phyloP scores from a whole-genome alignment of 1,140 invertebrate species.

The Neodiprion virginianus region DNA sequence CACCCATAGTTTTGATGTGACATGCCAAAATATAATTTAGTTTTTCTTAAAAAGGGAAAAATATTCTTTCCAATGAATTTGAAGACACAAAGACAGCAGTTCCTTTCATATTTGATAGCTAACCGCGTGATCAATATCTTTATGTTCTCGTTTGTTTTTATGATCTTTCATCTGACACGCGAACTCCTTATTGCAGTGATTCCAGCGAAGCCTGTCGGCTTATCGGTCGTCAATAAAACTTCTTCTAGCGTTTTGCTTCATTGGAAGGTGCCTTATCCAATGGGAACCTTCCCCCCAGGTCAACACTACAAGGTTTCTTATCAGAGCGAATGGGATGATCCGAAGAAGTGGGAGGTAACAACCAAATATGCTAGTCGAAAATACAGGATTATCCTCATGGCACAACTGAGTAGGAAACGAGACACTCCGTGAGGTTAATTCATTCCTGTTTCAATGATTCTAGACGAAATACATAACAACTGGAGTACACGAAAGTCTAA shows the following conservation, averaged over 20 bases:
- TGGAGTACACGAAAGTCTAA: not conserved
- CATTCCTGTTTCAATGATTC: not conserved
- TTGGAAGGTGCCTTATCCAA: slow-evolving; percentile 63
- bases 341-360: slow-evolving; percentile 57
- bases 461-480: not conserved
- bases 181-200: slow-evolving; percentile 49
- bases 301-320: slow-evolving; percentile 65
- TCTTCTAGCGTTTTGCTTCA: slow-evolving; percentile 60
- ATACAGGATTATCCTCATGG: not conserved
- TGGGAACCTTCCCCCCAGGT: slow-evolving; percentile 59
- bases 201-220: slow-evolving; percentile 59
- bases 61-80: not conserved
- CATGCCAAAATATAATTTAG: not conserved
- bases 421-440: not conserved
- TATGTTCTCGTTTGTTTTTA: not conserved
- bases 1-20: not conserved
- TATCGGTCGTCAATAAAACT: slow-evolving; percentile 56
- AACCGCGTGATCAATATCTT: too few species aligned
- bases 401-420: not conserved
- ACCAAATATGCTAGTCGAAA: not conserved
- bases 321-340: slow-evolving; percentile 59
- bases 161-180: not conserved
- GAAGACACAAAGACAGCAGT: slow-evolving; percentile 9
- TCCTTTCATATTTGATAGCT: too few species aligned
- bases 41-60: not conserved